These are phyloP conservation scores for Caenorhabditis angaria DNA, from an alignment of 2,888 invertebrate species.

Conservation along the genomic window DNA sequence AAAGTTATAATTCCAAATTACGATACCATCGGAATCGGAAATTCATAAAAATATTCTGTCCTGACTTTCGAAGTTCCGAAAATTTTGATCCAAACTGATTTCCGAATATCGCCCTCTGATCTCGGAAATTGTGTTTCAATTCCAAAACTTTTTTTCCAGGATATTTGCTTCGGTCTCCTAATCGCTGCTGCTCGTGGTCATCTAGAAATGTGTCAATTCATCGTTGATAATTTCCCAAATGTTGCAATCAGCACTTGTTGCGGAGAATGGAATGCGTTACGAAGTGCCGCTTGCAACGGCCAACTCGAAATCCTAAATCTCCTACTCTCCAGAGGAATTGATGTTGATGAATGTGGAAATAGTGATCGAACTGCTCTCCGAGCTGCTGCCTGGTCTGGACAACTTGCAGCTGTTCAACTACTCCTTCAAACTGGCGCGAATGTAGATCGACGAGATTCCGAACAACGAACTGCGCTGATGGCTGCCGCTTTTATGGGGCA, in stretches of 20 bases:
- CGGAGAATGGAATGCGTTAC: slow-evolving; percentile 56
- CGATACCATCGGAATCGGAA: too few species aligned
- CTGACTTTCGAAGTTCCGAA: too few species aligned
- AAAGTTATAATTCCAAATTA: not conserved
- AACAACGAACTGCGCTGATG: slow-evolving; percentile 56
- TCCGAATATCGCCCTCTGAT: too few species aligned
- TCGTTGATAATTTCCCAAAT: slow-evolving; percentile 28
- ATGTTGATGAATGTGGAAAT: slow-evolving; percentile 57
- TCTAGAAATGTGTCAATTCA: slow-evolving; percentile 42
- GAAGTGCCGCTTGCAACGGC: slow-evolving; percentile 57
- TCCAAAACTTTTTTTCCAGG: slow-evolving; percentile 29
- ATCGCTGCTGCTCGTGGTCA: slow-evolving; percentile 55
- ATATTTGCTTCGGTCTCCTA: slow-evolving; percentile 36
- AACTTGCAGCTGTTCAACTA: slow-evolving; percentile 45
- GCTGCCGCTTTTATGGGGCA: slow-evolving; percentile 61
- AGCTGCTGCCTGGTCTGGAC: slow-evolving; percentile 60
- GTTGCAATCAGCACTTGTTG: slow-evolving; percentile 23
- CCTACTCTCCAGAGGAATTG: slow-evolving; percentile 52
- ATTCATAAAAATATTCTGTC: too few species aligned
- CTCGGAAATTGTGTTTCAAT: too few species aligned
- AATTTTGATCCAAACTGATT: too few species aligned
- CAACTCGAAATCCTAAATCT: slow-evolving; percentile 57
- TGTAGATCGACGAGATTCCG: slow-evolving; percentile 53
- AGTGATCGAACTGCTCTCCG: slow-evolving; percentile 59
- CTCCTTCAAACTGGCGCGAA: slow-evolving; percentile 49